Evolutionary conservation across 2,888 invertebrate genomes (phyloP), one percentile per base, ranked within the genome.

Genomic region (Ornithoptera alexandrae): DNA sequence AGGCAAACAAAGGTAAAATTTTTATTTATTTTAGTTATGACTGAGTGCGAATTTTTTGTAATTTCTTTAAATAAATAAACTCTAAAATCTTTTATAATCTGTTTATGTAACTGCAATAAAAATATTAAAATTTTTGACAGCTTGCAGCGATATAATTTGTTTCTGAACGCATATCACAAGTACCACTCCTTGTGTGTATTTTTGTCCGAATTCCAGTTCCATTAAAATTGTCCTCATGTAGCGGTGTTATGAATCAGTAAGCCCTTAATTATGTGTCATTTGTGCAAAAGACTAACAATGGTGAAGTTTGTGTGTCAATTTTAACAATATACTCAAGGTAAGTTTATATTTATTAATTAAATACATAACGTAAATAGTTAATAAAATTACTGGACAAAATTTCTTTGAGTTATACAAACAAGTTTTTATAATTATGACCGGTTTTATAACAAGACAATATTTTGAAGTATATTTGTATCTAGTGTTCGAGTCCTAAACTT

Each of bases 151-250:
- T 56, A 30, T 50, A 56, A 39, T 60, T 42, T 50, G 74, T 78
- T 78, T 77, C 75, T 30, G 77, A 79, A 80, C 80, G 79, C 67
- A 71, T 42, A 68, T 72, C n/a, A 56, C n/a, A 18, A 56, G 56
- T 74, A 80, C 79, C 81, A 81, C 81, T 81, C 78, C 78, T 79
- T 74, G 74, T 73, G 72, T 74, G 73, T 80, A 78, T 79, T 80
- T 78, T 76, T 76, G 75, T 77, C 72, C 68, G 62, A 71, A 67
- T 58, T 73, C 65, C 65, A 68, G 72, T 72, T 73, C 71, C 61
- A 69, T 60, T 72, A 71, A 69, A 72, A 70, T 64, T 64, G 60
- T 39, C 69, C 42, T 65, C 64, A 57, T 60, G 68, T 46, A 42
- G 68, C 58, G 67, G 63, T 72, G 58, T 68, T 71, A 59, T 62